A percentile compares a stretch with the other conserved stretches of the same genome.
These are phyloP conservation scores for Tragelaphus oryx DNA, from an alignment of 2,797 vertebrate species.

Conservation along the genomic window DNA sequence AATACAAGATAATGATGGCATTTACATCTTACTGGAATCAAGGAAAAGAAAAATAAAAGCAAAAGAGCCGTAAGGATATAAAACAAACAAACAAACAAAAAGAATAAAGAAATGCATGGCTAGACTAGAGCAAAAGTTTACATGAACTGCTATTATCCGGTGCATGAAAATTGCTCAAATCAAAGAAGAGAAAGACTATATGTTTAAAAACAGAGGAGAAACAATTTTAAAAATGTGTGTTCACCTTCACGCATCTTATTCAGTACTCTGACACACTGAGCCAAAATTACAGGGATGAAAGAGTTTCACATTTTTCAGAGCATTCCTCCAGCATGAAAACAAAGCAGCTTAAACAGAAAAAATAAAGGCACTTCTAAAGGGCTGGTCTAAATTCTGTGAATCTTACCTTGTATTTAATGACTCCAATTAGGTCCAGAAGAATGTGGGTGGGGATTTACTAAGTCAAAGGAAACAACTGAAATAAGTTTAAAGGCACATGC, in stretches of 20 bases:
- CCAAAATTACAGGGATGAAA: slow-evolving; percentile 39
- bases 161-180: not conserved
- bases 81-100: not conserved
- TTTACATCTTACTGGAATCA: slow-evolving; percentile 22
- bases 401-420: not conserved
- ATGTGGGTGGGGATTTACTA: not conserved
- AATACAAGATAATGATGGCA: not conserved
- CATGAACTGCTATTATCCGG: not conserved
- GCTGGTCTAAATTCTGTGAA: not conserved
- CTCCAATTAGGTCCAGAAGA: not conserved
- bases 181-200: not conserved
- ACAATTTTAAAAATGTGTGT: not conserved
- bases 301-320: slow-evolving; percentile 32
- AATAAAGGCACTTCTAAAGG: slow-evolving; percentile 1
- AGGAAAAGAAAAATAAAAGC: not conserved
- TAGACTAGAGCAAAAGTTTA: not conserved
- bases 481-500: not conserved
- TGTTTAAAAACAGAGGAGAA: not conserved
- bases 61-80: not conserved
- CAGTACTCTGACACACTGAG: not conserved
- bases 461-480: not conserved
- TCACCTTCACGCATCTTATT: slow-evolving; percentile 35
- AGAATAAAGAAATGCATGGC: not conserved
- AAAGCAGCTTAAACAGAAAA: not conserved
- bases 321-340: slow-evolving; percentile 15